phyloP scores from a whole-genome alignment of 2,888 invertebrate species.

The Serripes groenlandicus region DNA sequence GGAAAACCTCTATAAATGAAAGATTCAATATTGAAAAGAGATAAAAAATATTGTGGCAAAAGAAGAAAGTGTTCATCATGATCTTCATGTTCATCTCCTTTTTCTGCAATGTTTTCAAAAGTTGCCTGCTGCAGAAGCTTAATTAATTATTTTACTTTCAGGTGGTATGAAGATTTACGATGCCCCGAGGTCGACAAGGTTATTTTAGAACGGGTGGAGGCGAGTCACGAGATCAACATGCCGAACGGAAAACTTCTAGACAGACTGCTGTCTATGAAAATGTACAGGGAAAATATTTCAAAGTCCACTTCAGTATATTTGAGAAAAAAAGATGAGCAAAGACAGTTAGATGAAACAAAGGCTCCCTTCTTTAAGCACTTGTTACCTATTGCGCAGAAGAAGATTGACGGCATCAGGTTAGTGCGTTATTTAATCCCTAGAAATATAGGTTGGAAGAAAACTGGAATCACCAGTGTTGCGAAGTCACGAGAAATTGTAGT shows the following conservation, averaged over 20 bases:
- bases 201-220: slow-evolving; percentile 76
- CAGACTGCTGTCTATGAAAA: slow-evolving; percentile 81
- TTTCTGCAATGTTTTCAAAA: background rate
- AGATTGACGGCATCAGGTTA: slow-evolving; percentile 79
- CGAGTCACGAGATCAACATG: slow-evolving; percentile 79
- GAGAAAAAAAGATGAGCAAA: background rate
- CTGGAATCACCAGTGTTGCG: too few relatives aligned
- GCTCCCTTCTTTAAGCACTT: slow-evolving; percentile 78
- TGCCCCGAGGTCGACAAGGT: slow-evolving; percentile 81
- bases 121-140: background rate
- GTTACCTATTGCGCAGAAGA: slow-evolving; percentile 78
- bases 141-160: slow-evolving; percentile 53
- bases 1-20: too few relatives aligned
- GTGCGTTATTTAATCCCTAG: too few relatives aligned
- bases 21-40: background rate
- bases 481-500: too few relatives aligned
- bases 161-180: slow-evolving; percentile 86
- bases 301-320: background rate
- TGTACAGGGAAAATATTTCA: slow-evolving; percentile 62
- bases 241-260: slow-evolving; percentile 86
- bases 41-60: background rate
- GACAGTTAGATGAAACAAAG: slow-evolving; percentile 62
- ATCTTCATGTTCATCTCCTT: background rate
- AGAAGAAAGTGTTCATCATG: background rate
- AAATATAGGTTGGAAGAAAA: too few relatives aligned